These are phyloP conservation scores for Phymatocera aterrima DNA, from an alignment of 2,888 invertebrate genomes.

Conservation along the genomic window DNA sequence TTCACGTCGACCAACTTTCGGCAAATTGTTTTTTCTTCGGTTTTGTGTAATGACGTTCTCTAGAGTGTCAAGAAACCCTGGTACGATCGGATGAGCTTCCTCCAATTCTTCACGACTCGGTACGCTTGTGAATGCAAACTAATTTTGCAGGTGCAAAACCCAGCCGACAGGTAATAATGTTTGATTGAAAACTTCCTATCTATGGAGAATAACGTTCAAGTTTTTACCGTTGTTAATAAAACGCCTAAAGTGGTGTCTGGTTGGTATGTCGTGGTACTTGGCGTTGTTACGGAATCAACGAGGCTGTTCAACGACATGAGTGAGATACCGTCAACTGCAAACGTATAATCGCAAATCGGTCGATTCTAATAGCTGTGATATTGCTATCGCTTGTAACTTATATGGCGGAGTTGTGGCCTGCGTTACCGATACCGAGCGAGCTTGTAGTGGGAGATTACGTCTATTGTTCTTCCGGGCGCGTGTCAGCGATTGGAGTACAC, in stretches of 20 bases:
- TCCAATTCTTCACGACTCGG: background rate
- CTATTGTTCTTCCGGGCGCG: constrained; percentile 41
- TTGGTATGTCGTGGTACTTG: constrained; percentile 29
- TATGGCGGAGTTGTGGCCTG: constrained; percentile 37
- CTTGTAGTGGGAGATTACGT: constrained; percentile 43
- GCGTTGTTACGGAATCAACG: constrained; percentile 58
- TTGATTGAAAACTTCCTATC: constrained; percentile 22
- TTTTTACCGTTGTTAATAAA: constrained; percentile 19
- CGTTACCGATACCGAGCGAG: constrained; percentile 31
- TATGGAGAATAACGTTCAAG: constrained; percentile 28
- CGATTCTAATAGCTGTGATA: constrained; percentile 50
- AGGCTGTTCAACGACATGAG: constrained; percentile 49
- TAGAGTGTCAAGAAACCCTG: background rate
- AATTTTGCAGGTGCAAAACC: background rate
- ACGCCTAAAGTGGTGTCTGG: constrained; percentile 10
- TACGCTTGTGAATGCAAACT: background rate
- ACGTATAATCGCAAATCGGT: constrained; percentile 53
- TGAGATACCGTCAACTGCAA: constrained; percentile 50
- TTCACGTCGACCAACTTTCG: background rate
- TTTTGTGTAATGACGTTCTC: background rate
- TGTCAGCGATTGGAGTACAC: constrained; percentile 19
- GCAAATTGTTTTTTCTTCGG: background rate
- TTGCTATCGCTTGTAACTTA: constrained; percentile 47
- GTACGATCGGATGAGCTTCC: background rate
- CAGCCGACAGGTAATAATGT: background rate